Base-by-base conservation (phyloP, 2,797 vertebrate species). In the Oreochromis grahami region DNA sequence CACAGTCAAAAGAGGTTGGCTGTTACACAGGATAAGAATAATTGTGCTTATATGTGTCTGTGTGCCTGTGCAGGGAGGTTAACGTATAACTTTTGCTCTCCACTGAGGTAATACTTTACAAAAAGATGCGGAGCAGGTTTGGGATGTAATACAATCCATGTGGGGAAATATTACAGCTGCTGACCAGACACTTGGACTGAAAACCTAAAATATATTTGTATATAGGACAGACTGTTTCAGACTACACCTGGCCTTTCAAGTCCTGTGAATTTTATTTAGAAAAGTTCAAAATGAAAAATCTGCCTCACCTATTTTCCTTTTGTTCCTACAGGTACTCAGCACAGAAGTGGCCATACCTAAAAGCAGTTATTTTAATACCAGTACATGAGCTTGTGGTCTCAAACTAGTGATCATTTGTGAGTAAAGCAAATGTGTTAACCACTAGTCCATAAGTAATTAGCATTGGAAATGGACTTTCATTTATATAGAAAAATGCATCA, bases 121-220 rank as follows among this genome's bases (percentile, higher is more conserved):
- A 58, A 84, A 78, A 51, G 43, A 45, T 89, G 53, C 15, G 2
- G 53, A 79, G 68, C 32, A 77, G 63, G 85, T 87, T 83, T 80
- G 14, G 72, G 72, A 17, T 52, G 17, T 32, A 26, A 3, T 76
- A 41, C 2, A 2, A 84, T 81, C 43, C 79, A 84, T 51, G n/a
- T 24, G 52, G 43, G 82, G 84, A 85, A 85, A 87, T 78, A 81
- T 76, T 50, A 24, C 60, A 77, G 29, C 15, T 83, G 74, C 65
- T 78, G 58, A 84, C 38, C 41, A 83, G 56, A 80, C n/a, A 60
- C 34, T 84, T 86, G 29, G 9, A 48, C 21, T 72, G 4, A 76
- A 85, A 58, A 45, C 48, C 26, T 74, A 74, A 32, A 50, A 50
- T 72, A 48, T 80, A 55, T 79, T 84, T 19, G 50, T 77, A 74